Evolutionary conservation across 2,797 vertebrate genomes (phyloP), one percentile per base, ranked within the genome.

Genomic region (Gadopsis bispinosus): DNA sequence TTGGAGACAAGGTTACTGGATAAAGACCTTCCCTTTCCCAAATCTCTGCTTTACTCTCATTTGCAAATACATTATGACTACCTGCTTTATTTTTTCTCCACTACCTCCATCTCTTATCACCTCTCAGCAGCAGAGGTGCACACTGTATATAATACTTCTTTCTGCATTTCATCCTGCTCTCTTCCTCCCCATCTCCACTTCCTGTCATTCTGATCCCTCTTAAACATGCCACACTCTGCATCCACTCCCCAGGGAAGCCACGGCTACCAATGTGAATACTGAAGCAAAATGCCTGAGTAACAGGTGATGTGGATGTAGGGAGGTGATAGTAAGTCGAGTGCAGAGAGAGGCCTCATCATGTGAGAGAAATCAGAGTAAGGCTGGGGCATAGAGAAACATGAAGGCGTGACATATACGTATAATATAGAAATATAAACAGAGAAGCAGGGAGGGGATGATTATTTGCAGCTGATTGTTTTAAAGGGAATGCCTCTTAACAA

Each of bases 401-500:
- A 47, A 48, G 29, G 45, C 3, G 7, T 31, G 4, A 41, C 58
- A 58, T 47, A 58, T 45, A 48, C 53, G 78, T 48, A 48, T 48
- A 8, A 20, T 48, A 48, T 20, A 48, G 47, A 48, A 63, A 80
- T 67, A 69, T n/a, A 69, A 20, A 77, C 58, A 73, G n/a, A 69
- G 69, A 75, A 77, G 71, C 6, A 77, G 56, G 20, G 78, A 62
- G 59, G 50, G 68, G 55, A 73, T 73, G 45, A 75, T 66, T 78
- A 70, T 74, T 63, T 81, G 78, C 66, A 76, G 80, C 88, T 87
- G 81, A 87, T 87, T 88, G 83, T 91, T 94, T 91, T 87, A 91
- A 91, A 79, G 82, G 80, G 81, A 90, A 89, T 87, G 79, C 61
- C 83, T 90, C 76, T 83, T 94, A 95, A 95, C 89, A 74, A 95